Base-by-base conservation (phyloP, 2,888 invertebrate species). In the Serrognathus titanus region DNA sequence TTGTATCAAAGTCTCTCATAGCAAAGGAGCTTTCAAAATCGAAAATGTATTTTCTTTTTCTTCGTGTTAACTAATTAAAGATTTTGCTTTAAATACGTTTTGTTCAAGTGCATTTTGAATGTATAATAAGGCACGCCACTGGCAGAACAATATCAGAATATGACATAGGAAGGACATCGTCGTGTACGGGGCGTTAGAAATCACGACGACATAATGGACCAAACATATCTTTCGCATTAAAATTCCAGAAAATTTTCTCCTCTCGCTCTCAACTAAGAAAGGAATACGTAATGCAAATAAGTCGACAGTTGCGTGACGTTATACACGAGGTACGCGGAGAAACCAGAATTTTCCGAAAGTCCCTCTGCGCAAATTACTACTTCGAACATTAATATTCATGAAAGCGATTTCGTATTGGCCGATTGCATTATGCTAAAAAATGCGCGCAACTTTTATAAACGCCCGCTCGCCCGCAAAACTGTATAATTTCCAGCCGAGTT, bases 401-500 rank as follows among this genome's bases (percentile, higher is more conserved):
- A 36, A 52, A 47, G 52, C 46, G 47, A 46, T 43, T 52, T 46
- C 13, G 36, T 13, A 35, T 31, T 36, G 52, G 11, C 35, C 48
- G 48, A 35, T 36, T 38, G n/a, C 8, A 11, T 47, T 49, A 41
- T 54, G 54, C 48, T 53, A 45, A 54, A 49, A 49, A 37, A 54
- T 49, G 37, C 54, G 10, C 16, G 49, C 11, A n/a, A 35, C 35
- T 45, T 45, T 48, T 48, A 43, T 54, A 39, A 46, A 53, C 38
- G 53, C 37, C 16, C 43, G 10, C 36, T 43, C 38, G 37, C 38
- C 48, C 41, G 24, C 40, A 12, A 35, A 24, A 16, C 48, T 54
- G 12, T 54, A 49, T 54, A 54, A 54, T 54, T 54, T 54, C 43
- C 48, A 54, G 36, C 48, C 43, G 45, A 54, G 49, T 49, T 54